Evolutionary conservation across 2,888 invertebrate genomes (phyloP).

Genomic region (Leucophora obtusa): DNA sequence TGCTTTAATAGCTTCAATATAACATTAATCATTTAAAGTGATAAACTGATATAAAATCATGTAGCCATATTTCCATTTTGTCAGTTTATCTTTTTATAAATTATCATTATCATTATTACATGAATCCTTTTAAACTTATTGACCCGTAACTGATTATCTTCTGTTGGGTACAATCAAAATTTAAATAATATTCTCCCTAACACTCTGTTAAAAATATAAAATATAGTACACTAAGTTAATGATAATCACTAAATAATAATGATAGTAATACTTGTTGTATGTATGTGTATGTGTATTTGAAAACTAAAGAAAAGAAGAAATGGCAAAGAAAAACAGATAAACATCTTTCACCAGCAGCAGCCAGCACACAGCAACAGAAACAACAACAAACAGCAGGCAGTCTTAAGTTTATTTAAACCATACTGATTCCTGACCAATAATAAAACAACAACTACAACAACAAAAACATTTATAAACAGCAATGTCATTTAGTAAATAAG

Average conservation of each 20-base stretch:
- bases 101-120: conserved; percentile 4
- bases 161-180: conserved; percentile 17
- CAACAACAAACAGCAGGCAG: neutral
- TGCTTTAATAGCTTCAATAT: no score
- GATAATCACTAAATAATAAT: conserved; percentile 44
- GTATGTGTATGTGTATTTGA: neutral
- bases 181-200: conserved; percentile 33
- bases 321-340: neutral
- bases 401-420: conserved; percentile 25
- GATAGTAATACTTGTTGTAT: neutral
- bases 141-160: conserved; percentile 44
- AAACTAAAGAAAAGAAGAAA: neutral
- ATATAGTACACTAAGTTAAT: conserved; percentile 12
- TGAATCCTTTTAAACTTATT: conserved; percentile 22
- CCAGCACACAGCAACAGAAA: conserved; percentile 10
- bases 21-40: no score
- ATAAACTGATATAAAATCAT: no score
- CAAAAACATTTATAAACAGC: conserved; percentile 11
- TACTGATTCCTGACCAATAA: conserved; percentile 40
- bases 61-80: no score
- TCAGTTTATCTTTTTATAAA: conserved; percentile 3
- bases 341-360: neutral
- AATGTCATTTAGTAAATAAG: conserved; percentile 43
- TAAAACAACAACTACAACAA: conserved; percentile 18
- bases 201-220: conserved; percentile 13